Conservation (phyloP, 1,140 invertebrate genomes). For the Tribolium castaneum region DNA sequence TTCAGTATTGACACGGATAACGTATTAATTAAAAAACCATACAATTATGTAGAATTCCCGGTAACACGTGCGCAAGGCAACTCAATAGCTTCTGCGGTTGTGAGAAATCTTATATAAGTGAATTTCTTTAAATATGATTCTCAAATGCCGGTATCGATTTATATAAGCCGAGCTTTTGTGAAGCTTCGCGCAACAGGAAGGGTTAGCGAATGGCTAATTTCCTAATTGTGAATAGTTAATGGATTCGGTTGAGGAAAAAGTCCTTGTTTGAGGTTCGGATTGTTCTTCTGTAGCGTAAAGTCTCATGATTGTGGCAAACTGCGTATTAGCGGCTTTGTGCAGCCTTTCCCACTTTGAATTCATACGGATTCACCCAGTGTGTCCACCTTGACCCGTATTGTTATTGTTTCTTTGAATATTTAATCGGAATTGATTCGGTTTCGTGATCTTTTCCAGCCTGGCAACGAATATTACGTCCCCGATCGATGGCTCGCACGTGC, state of each 20-base stretch:
- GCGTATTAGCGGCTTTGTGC: not conserved
- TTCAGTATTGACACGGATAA: not conserved
- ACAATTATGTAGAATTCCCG: not conserved
- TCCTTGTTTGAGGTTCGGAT: not conserved
- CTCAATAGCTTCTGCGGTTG: not conserved
- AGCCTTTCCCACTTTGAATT: slow-evolving; percentile 43
- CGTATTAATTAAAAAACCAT: not conserved
- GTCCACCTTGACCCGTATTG: slow-evolving; percentile 45
- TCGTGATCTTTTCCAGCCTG: too few species aligned
- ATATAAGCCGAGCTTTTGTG: not conserved
- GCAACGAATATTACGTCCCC: not conserved
- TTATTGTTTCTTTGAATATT: slow-evolving; percentile 37
- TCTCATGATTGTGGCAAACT: slow-evolving; percentile 10
- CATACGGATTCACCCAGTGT: slow-evolving; percentile 44
- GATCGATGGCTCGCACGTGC: not conserved
- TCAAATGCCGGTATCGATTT: slow-evolving; percentile 3
- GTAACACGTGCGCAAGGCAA: not conserved
- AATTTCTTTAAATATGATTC: not conserved
- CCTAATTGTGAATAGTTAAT: not conserved
- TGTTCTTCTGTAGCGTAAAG: slow-evolving; percentile 9
- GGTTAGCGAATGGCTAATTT: not conserved
- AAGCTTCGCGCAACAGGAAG: slow-evolving; percentile 18
- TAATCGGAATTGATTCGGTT: slow-evolving; percentile 12
- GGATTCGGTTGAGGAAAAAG: not conserved
- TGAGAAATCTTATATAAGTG: not conserved